These are phyloP conservation scores for Tachina fera DNA, from an alignment of 2,888 invertebrate species.

Conservation along the genomic window DNA sequence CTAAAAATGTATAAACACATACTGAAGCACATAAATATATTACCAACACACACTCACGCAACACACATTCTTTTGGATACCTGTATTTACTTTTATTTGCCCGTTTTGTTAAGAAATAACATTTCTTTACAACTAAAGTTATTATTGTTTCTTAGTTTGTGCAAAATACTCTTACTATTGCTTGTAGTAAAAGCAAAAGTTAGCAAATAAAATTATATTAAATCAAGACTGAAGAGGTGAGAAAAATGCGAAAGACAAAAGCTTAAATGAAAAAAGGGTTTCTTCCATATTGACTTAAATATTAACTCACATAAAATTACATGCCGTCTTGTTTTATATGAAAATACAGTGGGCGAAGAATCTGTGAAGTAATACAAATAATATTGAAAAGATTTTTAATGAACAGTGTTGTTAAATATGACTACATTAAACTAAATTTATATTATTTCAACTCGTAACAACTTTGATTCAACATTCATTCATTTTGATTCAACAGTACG, in stretches of 20 bases:
- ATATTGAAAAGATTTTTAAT: neutral
- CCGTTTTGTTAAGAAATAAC: slow-evolving; percentile 35
- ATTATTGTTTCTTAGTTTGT: neutral
- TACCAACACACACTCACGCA: neutral
- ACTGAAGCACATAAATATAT: neutral
- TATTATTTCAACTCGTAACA: too few species aligned
- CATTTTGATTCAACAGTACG: too few species aligned
- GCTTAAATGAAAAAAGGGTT: slow-evolving; percentile 34
- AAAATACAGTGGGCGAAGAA: neutral
- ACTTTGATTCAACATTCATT: too few species aligned
- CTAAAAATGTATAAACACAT: slow-evolving; percentile 6
- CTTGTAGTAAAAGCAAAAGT: slow-evolving; percentile 54
- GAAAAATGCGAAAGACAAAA: slow-evolving; percentile 27
- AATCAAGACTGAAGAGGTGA: too few species aligned
- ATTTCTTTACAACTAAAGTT: slow-evolving; percentile 30
- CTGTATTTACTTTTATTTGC: slow-evolving; percentile 50
- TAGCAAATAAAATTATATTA: slow-evolving; percentile 56
- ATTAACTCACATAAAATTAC: slow-evolving; percentile 18
- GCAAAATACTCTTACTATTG: neutral
- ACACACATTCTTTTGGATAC: slow-evolving; percentile 4
- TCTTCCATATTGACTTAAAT: slow-evolving; percentile 59
- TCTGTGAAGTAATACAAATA: neutral
- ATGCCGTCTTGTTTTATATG: neutral
- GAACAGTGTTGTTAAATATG: too few species aligned
- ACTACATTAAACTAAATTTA: too few species aligned